Conservation (phyloP, 2,888 invertebrate genomes). For the Latrodectus hesperus region DNA sequence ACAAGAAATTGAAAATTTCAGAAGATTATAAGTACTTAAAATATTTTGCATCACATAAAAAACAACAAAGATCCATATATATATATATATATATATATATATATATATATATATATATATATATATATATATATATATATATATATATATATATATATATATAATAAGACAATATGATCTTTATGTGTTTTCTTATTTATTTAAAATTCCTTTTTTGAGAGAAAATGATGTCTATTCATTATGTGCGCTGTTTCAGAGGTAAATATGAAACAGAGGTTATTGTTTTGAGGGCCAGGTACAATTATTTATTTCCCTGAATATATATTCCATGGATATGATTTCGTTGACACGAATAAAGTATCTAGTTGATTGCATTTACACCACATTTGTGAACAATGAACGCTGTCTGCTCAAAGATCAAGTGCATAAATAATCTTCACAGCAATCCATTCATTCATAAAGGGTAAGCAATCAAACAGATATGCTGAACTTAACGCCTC, state of each 20-base stretch:
- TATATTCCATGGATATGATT: conserved; percentile 43
- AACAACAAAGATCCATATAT: neutral
- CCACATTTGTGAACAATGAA: neutral
- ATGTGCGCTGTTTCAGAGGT: conserved; percentile 63
- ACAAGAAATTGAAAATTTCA: too few species aligned
- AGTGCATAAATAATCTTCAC: neutral
- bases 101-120: neutral
- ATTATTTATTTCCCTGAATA: conserved; percentile 60
- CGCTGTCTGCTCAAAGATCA: neutral
- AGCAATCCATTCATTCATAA: too few species aligned
- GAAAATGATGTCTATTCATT: conserved; percentile 41
- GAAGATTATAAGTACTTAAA: neutral
- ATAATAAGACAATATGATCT: neutral
- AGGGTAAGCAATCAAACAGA: conserved; percentile 33
- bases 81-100: neutral
- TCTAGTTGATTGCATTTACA: conserved; percentile 12
- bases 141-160: neutral
- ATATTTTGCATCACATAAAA: conserved; percentile 22
- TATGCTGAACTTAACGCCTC: conserved; percentile 49
- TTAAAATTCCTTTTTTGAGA: neutral
- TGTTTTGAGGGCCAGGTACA: conserved; percentile 46
- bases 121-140: neutral
- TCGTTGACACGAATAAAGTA: conserved; percentile 49
- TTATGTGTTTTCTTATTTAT: neutral
- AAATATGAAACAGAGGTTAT: conserved; percentile 9